Evolutionary conservation across 2,888 invertebrate genomes (phyloP).

Genomic region (Brachypalpus laphriformis): DNA sequence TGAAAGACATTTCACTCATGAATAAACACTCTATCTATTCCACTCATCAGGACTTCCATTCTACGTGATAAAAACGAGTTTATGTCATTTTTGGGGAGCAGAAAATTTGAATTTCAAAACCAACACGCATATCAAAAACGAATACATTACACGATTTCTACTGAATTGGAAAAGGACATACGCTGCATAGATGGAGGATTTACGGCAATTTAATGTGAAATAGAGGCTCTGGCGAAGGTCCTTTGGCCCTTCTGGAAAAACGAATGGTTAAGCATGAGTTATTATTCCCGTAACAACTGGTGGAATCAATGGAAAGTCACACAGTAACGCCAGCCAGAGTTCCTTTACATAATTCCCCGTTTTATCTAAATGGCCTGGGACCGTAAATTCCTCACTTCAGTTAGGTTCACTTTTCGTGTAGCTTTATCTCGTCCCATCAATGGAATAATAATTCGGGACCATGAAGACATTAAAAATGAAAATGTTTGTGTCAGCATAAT

Average conservation of each 20-base stretch:
- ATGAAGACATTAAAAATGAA: constrained; percentile 38
- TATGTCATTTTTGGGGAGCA: neutral
- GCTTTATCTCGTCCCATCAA: constrained; percentile 9
- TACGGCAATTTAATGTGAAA: neutral
- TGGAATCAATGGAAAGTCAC: neutral
- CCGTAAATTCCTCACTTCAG: constrained; percentile 1
- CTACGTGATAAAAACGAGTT: neutral
- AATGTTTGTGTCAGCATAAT: constrained; percentile 22
- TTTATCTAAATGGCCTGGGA: constrained; percentile 9
- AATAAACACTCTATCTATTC: neutral
- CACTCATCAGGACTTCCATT: neutral
- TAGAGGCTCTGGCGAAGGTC: neutral
- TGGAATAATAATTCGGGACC: constrained; percentile 14
- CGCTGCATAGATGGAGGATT: neutral
- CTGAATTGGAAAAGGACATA: constrained; percentile 4
- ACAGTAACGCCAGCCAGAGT: neutral
- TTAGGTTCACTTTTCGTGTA: neutral
- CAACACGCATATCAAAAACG: neutral
- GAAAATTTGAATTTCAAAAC: constrained; percentile 16
- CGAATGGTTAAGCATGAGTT: constrained; percentile 1
- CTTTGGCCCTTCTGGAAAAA: neutral
- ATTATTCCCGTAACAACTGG: constrained; percentile 20
- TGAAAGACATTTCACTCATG: neutral
- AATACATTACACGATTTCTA: constrained; percentile 5
- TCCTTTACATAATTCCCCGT: constrained; percentile 27